Percentiles rank a stretch among this genome's conserved stretches.
These are phyloP conservation scores for Parus major DNA, from an alignment of 2,113 vertebrate species.

Conservation along the genomic window DNA sequence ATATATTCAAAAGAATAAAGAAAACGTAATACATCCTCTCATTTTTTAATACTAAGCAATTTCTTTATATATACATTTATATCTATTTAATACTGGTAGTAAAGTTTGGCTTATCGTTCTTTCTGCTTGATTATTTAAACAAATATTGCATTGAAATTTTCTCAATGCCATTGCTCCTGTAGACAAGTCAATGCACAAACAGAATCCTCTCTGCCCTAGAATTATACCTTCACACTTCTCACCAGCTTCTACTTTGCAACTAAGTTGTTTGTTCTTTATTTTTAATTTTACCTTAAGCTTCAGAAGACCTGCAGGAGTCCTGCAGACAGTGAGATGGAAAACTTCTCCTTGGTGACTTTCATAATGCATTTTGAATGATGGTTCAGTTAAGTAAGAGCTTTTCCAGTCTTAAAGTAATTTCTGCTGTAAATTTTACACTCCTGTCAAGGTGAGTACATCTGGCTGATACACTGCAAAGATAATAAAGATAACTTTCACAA, in stretches of 20 bases:
- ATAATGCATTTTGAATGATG: not conserved
- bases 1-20: not conserved
- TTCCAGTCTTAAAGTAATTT: not conserved
- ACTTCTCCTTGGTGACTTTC: not conserved
- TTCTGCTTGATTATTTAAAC: not conserved
- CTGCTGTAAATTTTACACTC: not conserved
- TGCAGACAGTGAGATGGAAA: not conserved
- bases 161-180: not conserved
- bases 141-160: not conserved
- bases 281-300: slow-evolving; percentile 13
- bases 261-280: not conserved
- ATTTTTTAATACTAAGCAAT: not conserved
- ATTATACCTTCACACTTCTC: accelerated
- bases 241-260: not conserved
- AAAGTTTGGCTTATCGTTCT: not conserved
- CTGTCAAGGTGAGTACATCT: not conserved
- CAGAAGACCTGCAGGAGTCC: not conserved
- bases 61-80: not conserved
- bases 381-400: not conserved
- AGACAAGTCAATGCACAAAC: not conserved
- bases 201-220: not conserved
- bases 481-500: not conserved
- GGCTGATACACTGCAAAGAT: not conserved
- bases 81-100: not conserved
- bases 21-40: not conserved